Evolutionary conservation across 2,113 vertebrate genomes (phyloP), one percentile per base, ranked within the genome.

Genomic region (Odobenus rosmarus): DNA sequence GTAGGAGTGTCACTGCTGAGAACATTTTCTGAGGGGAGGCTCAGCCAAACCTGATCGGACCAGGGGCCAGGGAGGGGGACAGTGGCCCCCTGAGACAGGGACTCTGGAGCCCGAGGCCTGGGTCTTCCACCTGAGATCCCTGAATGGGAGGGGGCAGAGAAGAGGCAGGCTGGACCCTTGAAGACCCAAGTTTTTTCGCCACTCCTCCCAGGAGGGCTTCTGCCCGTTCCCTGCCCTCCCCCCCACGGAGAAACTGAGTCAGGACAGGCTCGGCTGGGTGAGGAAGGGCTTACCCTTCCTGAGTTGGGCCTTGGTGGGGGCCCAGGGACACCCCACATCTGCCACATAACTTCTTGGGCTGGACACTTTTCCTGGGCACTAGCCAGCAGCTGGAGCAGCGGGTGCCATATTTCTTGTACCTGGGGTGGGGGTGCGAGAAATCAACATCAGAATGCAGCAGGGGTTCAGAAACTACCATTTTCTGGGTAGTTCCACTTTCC

Each of bases 341-440:
- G 89, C 98, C 98, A 98, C 99, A 99, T 67, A 96, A 83, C 0
- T 98, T 98, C 97, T 96, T 99, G 23, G 98, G 98, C 95, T 99
- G 99, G 28, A 99, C 98, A 31, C 99, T 99, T 96, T 99, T 99
- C 98, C 98, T 99, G 4, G 99, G 99, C 81, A 99, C 99, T 92
- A 99, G 98, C 99, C 99, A 99, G 96, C 99, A 99, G 81, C 98
- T 98, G 69, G 98, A 98, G 93, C 99, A 99, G 9, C 99, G 99
- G 83, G 99, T 98, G 49, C 99, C 98, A 51, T 99, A 99, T 96
- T 99, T 99, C 98, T 99, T 99, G 97, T 99, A 99, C 99, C 99
- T 99, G 98, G 15, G 28, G 18, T 12, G 19, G 55, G 71, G 39
- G 57, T 0, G 81, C 18, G 69, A 95, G 90, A 95, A 96, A 86